Evolutionary conservation across 2,888 invertebrate genomes (phyloP), one percentile per base, ranked within the genome.

Genomic region (Platycheirus rosarum): DNA sequence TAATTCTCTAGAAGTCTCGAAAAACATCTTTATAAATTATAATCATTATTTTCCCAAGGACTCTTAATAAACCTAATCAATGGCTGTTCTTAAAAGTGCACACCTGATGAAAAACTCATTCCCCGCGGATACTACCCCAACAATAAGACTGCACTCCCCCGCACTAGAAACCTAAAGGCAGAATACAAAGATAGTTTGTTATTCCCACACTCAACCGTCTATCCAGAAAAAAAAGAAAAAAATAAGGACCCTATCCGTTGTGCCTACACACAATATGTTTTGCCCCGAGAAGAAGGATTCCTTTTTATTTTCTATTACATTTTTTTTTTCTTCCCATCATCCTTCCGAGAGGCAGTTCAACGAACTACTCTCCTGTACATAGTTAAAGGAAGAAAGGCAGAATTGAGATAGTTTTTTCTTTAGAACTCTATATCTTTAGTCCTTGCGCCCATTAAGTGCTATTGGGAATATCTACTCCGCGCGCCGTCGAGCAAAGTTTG

Each of bases 221-320:
- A 57, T 35, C 20, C 40, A 66, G 16, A 44, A 51, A 44, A 49
- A 70, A 3, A 14, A 16, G 14, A 14, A 35, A 55, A 53, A 35
- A 23, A n/a, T n/a, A 2, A 66, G 60, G 70, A 70, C 80, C 63
- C 71, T 62, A 73, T 82, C 80, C 76, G 66, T 70, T 76, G 42
- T 40, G n/a, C 16, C 16, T 29, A 74, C 60, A 82, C 82, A 77
- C 55, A 73, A 77, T 82, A 82, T 68, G 70, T 20, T 77, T 82
- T 73, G 82, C 82, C 76, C 82, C 51, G 49, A n/a, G n/a, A 82
- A 82, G 82, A 82, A 76, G 73, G 53, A 82, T 71, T 82, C 46
- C 73, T 71, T 66, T 29, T 69, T 49, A 32, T 37, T 68, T n/a
- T 20, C 20, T 48, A 16, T 7, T 32, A 32, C 8, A 7, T 32